phyloP scores from a whole-genome alignment of 2,888 invertebrate species.

The Spodoptera littoralis region DNA sequence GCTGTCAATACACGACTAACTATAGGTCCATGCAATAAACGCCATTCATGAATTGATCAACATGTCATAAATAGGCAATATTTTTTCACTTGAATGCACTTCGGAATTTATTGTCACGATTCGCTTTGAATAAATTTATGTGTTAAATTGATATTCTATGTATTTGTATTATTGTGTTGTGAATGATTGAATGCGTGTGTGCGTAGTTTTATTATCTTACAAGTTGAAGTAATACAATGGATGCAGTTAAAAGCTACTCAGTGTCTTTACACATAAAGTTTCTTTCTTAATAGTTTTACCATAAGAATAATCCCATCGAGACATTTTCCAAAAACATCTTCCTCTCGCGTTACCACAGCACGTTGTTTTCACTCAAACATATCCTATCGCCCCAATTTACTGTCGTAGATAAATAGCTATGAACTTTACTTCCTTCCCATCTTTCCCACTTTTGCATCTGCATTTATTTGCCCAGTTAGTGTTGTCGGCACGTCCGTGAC shows the following conservation, averaged over 20 bases:
- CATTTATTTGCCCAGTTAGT: conserved; percentile 44
- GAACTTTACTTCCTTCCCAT: conserved; percentile 19
- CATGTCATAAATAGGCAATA: conserved; percentile 25
- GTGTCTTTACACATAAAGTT: background rate
- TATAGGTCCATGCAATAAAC: conserved; percentile 27
- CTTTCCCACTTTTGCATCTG: conserved; percentile 31
- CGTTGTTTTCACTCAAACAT: conserved; percentile 12
- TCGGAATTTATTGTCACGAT: conserved; percentile 24
- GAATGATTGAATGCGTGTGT: too few relatives aligned
- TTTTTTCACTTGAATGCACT: conserved; percentile 33
- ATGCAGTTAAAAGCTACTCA: too few relatives aligned
- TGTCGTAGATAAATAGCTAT: conserved; percentile 2
- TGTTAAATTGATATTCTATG: conserved; percentile 19
- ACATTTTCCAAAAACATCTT: background rate
- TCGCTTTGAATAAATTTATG: conserved; percentile 13
- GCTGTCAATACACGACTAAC: conserved; percentile 26
- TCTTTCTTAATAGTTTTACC: background rate
- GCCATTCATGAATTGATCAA: conserved; percentile 30
- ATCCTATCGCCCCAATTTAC: conserved; percentile 1
- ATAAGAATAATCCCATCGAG: background rate
- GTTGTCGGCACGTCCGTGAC: conserved; percentile 49
- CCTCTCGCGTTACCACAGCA: background rate
- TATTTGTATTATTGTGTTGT: background rate
- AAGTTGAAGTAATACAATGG: too few relatives aligned
- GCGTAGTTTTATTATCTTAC: too few relatives aligned